A percentile compares a stretch with the other conserved stretches of the same genome.
Evolutionary conservation across 53 echinoderm and acorn worm species (phyloP).

Genomic region (Patiria pectinifera): DNA sequence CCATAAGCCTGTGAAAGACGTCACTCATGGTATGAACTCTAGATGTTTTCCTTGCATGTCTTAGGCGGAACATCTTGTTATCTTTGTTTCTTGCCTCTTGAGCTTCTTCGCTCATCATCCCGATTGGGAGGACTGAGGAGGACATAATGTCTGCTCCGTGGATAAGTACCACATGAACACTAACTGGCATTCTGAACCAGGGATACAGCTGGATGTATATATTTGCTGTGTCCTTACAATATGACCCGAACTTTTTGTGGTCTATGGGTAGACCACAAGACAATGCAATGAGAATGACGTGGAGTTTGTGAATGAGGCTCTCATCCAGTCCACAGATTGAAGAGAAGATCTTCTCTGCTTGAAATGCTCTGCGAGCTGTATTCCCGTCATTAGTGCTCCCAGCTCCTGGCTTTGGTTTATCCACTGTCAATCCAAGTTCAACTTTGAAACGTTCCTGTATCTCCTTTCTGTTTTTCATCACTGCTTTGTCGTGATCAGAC

Average conservation of each 20-base stretch:
- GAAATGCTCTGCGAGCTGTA: no score
- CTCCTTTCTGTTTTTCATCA: conserved; percentile 23
- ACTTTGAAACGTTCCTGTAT: conserved; percentile 30
- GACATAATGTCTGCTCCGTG: conserved; percentile 37
- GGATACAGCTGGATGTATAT: conserved; percentile 18
- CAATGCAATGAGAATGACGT: conserved; percentile 48
- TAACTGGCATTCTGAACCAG: conserved; percentile 45
- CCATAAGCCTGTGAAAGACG: conserved; percentile 12
- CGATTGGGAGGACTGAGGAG: conserved; percentile 42
- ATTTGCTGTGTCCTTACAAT: conserved; percentile 52
- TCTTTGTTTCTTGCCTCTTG: conserved; percentile 28
- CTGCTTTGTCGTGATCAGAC: conserved; percentile 56
- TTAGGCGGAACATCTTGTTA: conserved; percentile 12
- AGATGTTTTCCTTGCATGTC: no score
- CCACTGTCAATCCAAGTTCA: conserved; percentile 58
- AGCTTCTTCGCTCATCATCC: no score
- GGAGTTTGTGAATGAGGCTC: conserved; percentile 29
- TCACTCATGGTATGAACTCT: not conserved
- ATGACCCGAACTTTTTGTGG: conserved; percentile 33
- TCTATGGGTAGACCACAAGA: conserved; percentile 44
- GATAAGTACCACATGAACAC: conserved; percentile 37
- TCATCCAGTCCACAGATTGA: conserved; percentile 63
- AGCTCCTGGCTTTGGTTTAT: conserved; percentile 64
- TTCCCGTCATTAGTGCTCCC: conserved; percentile 73
- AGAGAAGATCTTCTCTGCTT: conserved; percentile 45